Conservation (phyloP, 2,113 vertebrate species). For the Microcebus lehilahytsara region DNA sequence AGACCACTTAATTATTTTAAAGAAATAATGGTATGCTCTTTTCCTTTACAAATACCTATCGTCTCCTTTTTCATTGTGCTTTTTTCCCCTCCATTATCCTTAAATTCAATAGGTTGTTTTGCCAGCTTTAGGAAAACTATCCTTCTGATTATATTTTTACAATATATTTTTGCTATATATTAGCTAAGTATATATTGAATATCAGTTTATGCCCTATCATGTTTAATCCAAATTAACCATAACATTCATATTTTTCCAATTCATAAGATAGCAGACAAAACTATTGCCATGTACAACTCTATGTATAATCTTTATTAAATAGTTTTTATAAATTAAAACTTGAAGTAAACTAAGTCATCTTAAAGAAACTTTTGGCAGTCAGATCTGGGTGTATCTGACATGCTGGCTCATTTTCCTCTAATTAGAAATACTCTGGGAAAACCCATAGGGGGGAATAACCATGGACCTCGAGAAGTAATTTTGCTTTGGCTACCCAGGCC, state of each 20-base stretch:
- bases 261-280: neutral
- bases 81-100: neutral
- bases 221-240: neutral
- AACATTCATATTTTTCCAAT: conserved; percentile 3
- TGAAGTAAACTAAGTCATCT: conserved; percentile 44
- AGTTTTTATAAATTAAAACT: conserved; percentile 41
- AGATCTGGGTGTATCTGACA: conserved; percentile 47
- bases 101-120: neutral
- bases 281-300: neutral
- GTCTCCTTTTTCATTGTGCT: neutral
- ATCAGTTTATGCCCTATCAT: neutral
- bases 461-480: conserved; percentile 62
- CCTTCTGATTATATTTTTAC: neutral
- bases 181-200: neutral
- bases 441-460: conserved; percentile 63
- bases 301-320: neutral
- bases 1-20: neutral
- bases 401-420: conserved; percentile 64
- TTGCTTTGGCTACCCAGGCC: conserved; percentile 67
- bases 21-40: neutral
- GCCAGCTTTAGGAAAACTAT: neutral
- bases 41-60: neutral
- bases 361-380: conserved; percentile 46
- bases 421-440: conserved; percentile 74
- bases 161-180: neutral